phyloP scores from a whole-genome alignment of 2,113 vertebrate species.

The Mormyrus lacerda region DNA sequence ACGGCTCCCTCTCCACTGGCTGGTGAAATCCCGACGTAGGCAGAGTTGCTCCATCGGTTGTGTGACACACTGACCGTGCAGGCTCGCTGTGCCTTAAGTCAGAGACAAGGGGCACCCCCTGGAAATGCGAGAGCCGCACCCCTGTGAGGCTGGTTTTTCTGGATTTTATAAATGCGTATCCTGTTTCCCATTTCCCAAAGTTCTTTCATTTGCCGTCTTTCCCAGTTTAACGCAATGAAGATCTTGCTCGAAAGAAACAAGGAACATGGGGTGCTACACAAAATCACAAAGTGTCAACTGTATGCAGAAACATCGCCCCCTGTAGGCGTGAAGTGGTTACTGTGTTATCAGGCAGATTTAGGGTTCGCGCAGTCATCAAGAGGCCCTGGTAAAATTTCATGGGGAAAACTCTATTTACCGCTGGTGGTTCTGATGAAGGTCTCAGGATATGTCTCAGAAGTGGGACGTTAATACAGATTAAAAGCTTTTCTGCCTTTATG shows the following conservation, averaged over 20 bases:
- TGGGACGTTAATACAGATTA: not conserved
- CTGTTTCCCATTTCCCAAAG: not conserved
- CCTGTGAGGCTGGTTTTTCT: not conserved
- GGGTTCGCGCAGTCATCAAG: not conserved
- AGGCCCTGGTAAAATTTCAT: not conserved
- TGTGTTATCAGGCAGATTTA: not conserved
- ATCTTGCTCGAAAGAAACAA: slow-evolving; percentile 10
- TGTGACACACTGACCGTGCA: slow-evolving; percentile 7
- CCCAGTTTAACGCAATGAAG: slow-evolving; percentile 22
- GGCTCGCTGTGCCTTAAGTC: slow-evolving; percentile 4
- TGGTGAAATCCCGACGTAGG: slow-evolving; percentile 11
- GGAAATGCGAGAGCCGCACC: not conserved
- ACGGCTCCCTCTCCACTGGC: not conserved
- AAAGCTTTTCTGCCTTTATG: not conserved
- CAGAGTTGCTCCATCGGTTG: slow-evolving; percentile 18
- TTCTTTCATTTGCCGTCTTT: slow-evolving; percentile 27
- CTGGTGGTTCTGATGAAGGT: not conserved
- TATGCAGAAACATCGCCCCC: slow-evolving; percentile 40
- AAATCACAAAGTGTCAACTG: slow-evolving; percentile 4
- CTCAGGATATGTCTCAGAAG: not conserved
- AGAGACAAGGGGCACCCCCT: not conserved
- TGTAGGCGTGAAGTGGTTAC: slow-evolving; percentile 19
- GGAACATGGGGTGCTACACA: slow-evolving; percentile 19
- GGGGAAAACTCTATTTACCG: not conserved
- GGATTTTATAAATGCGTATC: not conserved